Evolutionary conservation across 2,797 vertebrate species (phyloP), one percentile per base, ranked within the genome.

Genomic region (Corythornis leucogaster): DNA sequence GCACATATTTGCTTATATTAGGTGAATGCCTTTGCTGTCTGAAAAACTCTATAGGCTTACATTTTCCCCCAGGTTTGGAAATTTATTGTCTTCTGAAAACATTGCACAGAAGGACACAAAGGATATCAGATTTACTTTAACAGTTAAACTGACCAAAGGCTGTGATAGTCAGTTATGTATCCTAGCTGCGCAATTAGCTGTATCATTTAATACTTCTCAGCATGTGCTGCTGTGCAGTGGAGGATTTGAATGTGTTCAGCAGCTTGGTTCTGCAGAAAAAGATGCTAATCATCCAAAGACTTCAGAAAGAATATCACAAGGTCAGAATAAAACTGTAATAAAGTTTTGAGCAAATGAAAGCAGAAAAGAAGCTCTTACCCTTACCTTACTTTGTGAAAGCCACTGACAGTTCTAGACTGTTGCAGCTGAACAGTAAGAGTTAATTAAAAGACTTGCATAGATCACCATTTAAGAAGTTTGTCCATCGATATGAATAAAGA

Each of bases 271-370:
- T 92, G 78, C 86, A 91, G 78, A 96, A 95, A 84, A 96, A 94
- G 81, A 94, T 95, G 93, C 68, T 97, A 97, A 97, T 97, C 81
- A 91, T 96, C 88, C 90, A 84, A 95, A 97, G 96, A 96, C 90
- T 95, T 97, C 89, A 96, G 89, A 97, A 97, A 97, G 94, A 97
- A 94, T 96, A 93, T 96, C 95, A 96, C 92, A 92, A 97, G 96
- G 94, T 94, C 94, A 92, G 79, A 96, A 96, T 94, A 96, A 96
- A 97, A 95, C 86, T 85, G 80, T 96, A 97, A 97, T 95, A 96
- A 93, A 97, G 91, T 95, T 97, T 97, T 93, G 87, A 97, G 45
- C 80, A 96, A 96, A 94, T 80, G 89, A 97, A 95, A 97, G 89
- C 93, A 93, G 94, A 98, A 93, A 83, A 96, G 92, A 95, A 96